Conservation (phyloP, 2,888 invertebrate species). For the Drosophila antonietae region DNA sequence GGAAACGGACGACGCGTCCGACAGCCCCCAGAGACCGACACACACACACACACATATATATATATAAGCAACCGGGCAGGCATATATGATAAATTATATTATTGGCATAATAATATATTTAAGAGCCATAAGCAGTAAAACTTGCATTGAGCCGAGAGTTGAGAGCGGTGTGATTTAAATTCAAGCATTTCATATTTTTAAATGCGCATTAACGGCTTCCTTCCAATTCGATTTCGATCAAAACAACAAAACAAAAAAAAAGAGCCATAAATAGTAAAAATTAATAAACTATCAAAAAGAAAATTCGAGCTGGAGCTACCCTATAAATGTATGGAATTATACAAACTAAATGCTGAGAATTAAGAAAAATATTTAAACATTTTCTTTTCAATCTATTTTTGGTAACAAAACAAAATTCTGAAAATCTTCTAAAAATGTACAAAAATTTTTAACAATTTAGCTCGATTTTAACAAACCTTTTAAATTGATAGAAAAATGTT, state of each 20-base stretch:
- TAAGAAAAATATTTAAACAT: no score
- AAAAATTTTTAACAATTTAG: no score
- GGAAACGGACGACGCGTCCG: conserved; percentile 66
- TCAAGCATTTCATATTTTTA: conserved; percentile 60
- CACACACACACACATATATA: conserved; percentile 3
- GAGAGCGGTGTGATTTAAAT: conserved; percentile 49
- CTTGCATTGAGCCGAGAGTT: conserved; percentile 12
- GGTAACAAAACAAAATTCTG: no score
- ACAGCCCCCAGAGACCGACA: conserved; percentile 35
- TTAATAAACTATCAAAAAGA: conserved; percentile 1
- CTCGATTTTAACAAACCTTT: no score
- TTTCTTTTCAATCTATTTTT: background rate
- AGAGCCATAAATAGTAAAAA: conserved; percentile 21
- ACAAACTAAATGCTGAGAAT: background rate
- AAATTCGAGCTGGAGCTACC: background rate
- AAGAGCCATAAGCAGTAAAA: conserved; percentile 37
- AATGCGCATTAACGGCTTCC: conserved; percentile 67
- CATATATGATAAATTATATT: conserved; percentile 62
- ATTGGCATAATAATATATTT: conserved; percentile 72
- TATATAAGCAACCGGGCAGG: background rate
- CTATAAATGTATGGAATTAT: background rate
- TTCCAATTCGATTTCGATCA: conserved; percentile 52
- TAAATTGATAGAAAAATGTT: no score
- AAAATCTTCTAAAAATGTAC: no score
- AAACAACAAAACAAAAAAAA: conserved; percentile 29